A percentile compares a stretch with the other conserved stretches of the same genome.
Evolutionary conservation across 1,140 invertebrate species (phyloP).

Genomic region (Danaus melanippus): DNA sequence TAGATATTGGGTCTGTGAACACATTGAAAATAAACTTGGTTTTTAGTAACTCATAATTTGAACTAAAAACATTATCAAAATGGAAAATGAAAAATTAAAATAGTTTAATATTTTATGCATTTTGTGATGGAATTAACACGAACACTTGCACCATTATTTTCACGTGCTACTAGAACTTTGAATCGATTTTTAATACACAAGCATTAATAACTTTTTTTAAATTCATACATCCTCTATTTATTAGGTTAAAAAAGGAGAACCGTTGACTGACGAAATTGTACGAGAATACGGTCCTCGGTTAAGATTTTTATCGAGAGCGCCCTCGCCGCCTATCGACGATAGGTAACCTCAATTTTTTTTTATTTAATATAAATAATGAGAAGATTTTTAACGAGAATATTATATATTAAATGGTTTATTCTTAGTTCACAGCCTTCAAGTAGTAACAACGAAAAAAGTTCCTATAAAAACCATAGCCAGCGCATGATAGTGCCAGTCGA

Average conservation of each 20-base stretch:
- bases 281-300: slow-evolving; percentile 50
- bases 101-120: no score
- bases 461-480: slow-evolving; percentile 59
- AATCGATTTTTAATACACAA: no score
- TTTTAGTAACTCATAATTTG: no score
- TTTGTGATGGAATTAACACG: background rate
- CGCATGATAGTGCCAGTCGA: slow-evolving; percentile 69
- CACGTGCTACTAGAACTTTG: no score
- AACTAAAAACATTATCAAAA: background rate
- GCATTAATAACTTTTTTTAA: no score
- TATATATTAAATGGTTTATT: slow-evolving; percentile 19
- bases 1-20: no score
- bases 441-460: slow-evolving; percentile 64
- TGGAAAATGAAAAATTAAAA: no score
- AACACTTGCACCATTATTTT: background rate
- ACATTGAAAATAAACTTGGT: no score
- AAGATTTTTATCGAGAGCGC: slow-evolving; percentile 47
- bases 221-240: slow-evolving; percentile 8
- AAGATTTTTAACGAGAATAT: no score
- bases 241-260: slow-evolving; percentile 58
- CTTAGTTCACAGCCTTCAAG: slow-evolving; percentile 62
- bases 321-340: slow-evolving; percentile 46
- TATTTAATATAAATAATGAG: no score
- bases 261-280: slow-evolving; percentile 56
- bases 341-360: slow-evolving; percentile 30